Conservation (phyloP, 2,113 vertebrate genomes). For the Mormyrus lacerda region DNA sequence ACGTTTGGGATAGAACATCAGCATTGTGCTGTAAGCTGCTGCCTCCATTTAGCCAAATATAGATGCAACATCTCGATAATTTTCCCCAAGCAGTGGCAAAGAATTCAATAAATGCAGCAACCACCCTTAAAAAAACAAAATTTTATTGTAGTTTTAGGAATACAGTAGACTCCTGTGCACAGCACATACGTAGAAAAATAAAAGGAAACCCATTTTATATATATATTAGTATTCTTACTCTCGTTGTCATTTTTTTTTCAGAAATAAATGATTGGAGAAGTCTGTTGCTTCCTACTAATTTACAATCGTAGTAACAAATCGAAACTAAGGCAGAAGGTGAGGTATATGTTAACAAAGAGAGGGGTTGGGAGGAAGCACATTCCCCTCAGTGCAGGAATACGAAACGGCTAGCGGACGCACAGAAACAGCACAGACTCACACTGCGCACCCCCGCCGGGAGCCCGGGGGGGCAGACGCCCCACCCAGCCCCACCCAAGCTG, state of each 20-base stretch:
- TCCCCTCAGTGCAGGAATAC: conserved; percentile 68
- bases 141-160: conserved; percentile 75
- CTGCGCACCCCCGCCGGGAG: neutral
- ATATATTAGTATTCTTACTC: conserved; percentile 64
- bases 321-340: conserved; percentile 74
- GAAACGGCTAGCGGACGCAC: conserved; percentile 65
- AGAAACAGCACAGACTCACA: conserved; percentile 20
- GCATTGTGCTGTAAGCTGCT: neutral
- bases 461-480: neutral
- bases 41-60: neutral
- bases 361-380: conserved; percentile 56
- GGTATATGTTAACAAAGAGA: conserved; percentile 71
- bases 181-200: conserved; percentile 96
- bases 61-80: neutral
- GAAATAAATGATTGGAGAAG: conserved; percentile 71
- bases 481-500: neutral
- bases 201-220: conserved; percentile 75
- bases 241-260: conserved; percentile 57
- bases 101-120: conserved; percentile 37
- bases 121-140: conserved; percentile 65
- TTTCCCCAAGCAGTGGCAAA: neutral
- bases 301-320: conserved; percentile 72
- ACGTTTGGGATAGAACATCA: neutral
- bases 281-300: conserved; percentile 70
- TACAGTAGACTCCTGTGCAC: conserved; percentile 85